A percentile compares a stretch with the other conserved stretches of the same genome.
These are phyloP conservation scores for Leucophenga varia DNA, from an alignment of 1,140 invertebrate genomes.

Conservation along the genomic window DNA sequence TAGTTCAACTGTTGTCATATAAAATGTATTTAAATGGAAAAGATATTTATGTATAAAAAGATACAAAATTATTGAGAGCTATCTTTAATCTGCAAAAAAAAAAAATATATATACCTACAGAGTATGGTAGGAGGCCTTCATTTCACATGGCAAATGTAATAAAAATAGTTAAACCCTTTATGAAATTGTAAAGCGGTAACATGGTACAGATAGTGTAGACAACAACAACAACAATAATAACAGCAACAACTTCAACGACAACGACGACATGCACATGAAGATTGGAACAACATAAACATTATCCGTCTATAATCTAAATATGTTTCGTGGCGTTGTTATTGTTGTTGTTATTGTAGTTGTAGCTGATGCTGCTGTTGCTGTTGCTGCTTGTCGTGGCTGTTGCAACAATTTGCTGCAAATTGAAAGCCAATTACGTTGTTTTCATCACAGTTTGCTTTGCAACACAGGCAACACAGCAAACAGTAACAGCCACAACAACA, in stretches of 20 bases:
- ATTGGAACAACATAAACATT: conserved; percentile 38
- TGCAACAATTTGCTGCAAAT: conserved; percentile 54
- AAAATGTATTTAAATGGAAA: too few relatives aligned
- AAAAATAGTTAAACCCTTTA: conserved; percentile 49
- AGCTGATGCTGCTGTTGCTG: conserved; percentile 33
- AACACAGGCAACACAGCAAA: too few relatives aligned
- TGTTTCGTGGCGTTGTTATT: conserved; percentile 23
- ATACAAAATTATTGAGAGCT: too few relatives aligned
- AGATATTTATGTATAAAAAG: too few relatives aligned
- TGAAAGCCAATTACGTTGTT: conserved; percentile 54
- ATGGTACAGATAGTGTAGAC: background rate
- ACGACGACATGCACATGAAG: too few relatives aligned
- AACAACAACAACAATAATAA: conserved; percentile 4
- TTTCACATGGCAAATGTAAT: too few relatives aligned
- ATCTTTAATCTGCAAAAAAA: too few relatives aligned
- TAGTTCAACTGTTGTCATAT: too few relatives aligned
- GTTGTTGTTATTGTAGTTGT: conserved; percentile 21
- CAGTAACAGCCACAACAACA: too few relatives aligned
- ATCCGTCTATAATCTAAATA: conserved; percentile 54
- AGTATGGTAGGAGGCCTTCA: too few relatives aligned
- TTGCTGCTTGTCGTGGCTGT: conserved; percentile 46
- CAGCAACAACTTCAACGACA: background rate
- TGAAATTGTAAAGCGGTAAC: conserved; percentile 29
- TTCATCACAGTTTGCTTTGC: too few relatives aligned
- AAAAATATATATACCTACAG: too few relatives aligned